Evolutionary conservation across 2,797 vertebrate species (phyloP).

Genomic region (Gymnopithys bicolor): DNA sequence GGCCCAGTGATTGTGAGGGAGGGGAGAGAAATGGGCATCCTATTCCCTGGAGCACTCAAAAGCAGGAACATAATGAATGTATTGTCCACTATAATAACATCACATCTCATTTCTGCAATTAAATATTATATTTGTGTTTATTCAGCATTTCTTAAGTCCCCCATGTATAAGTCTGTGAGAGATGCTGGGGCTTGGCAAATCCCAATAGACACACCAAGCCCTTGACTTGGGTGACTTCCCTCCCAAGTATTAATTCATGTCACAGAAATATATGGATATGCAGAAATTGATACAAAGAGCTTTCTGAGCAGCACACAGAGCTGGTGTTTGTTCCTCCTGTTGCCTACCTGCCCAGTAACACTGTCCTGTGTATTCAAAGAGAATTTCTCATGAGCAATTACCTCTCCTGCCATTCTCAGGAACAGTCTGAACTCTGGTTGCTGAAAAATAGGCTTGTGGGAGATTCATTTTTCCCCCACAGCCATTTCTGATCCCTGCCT

Average conservation of each 20-base stretch:
- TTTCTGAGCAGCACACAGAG: not conserved
- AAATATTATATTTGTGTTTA: not conserved
- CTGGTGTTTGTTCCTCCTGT: not conserved
- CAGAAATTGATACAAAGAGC: not conserved
- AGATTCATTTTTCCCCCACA: not conserved
- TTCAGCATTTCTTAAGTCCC: not conserved
- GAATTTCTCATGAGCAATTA: constrained; percentile 2
- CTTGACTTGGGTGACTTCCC: not conserved
- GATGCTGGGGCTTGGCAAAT: not conserved
- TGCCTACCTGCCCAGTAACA: not conserved
- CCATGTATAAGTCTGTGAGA: not conserved
- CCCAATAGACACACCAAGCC: not conserved
- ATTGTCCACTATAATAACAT: not conserved
- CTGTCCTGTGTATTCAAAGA: not conserved
- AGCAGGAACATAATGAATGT: not conserved
- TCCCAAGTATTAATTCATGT: not conserved
- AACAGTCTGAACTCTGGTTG: not conserved
- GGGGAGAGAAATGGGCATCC: not conserved
- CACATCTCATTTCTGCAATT: not conserved
- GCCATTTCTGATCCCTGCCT: not conserved
- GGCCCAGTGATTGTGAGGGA: not conserved
- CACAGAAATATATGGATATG: not conserved
- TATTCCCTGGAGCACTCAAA: not conserved
- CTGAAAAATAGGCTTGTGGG: not conserved
- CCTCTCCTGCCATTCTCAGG: not conserved